Conservation (phyloP, 1,140 invertebrate genomes). For the Pseudomyrmex flavicornis region DNA sequence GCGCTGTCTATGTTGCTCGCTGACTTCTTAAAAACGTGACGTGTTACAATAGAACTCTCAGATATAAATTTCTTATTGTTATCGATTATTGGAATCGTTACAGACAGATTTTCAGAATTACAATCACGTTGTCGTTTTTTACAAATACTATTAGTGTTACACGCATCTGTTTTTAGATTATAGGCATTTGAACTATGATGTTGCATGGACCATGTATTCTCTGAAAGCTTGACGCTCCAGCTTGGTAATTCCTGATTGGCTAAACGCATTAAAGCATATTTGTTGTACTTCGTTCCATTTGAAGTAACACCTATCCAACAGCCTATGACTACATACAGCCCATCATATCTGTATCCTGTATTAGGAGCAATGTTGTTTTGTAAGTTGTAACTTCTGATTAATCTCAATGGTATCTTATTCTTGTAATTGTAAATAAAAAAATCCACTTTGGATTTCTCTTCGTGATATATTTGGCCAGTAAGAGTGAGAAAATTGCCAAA, state of each 20-base stretch:
- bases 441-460: constrained; percentile 60
- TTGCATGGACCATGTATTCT: background rate
- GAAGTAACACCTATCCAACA: constrained; percentile 77
- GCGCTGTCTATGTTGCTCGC: constrained; percentile 42
- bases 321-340: constrained; percentile 78
- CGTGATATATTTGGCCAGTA: constrained; percentile 75
- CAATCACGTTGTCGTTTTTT: constrained; percentile 9
- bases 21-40: constrained; percentile 77
- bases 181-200: background rate
- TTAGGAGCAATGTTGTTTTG: constrained; percentile 80
- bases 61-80: constrained; percentile 1
- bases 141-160: background rate
- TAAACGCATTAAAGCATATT: constrained; percentile 79
- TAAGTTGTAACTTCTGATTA: constrained; percentile 80
- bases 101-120: background rate
- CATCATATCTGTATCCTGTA: constrained; percentile 82
- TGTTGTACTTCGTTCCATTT: constrained; percentile 75
- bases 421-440: constrained; percentile 79
- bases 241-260: constrained; percentile 71
- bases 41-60: constrained; percentile 77
- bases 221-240: constrained; percentile 54
- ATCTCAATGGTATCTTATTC: constrained; percentile 78
- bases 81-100: background rate
- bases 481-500: constrained; percentile 79
- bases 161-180: constrained; percentile 56